Percentiles rank a stretch among this genome's conserved stretches.
Evolutionary conservation across 2,797 vertebrate genomes (phyloP).

Genomic region (Periparus ater): DNA sequence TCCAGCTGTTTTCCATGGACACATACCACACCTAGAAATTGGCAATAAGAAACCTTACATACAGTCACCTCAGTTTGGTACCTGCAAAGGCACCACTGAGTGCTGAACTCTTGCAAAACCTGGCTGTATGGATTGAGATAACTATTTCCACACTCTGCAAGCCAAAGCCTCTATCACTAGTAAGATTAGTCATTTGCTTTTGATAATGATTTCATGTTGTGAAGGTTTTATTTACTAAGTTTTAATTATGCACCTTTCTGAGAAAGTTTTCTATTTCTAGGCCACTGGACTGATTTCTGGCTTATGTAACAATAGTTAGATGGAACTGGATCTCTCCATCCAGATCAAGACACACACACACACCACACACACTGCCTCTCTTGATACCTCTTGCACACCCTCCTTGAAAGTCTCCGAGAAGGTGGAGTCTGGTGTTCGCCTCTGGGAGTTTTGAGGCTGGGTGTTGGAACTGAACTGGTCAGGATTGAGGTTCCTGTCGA

Average conservation of each 20-base stretch:
- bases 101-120: background rate
- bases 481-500: conserved; percentile 84
- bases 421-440: conserved; percentile 92
- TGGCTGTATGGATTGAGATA: background rate
- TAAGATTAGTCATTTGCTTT: conserved; percentile 58
- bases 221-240: conserved; percentile 63
- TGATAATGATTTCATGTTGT: conserved; percentile 43
- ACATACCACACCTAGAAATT: background rate
- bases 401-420: conserved; percentile 96
- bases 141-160: conserved; percentile 18
- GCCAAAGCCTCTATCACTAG: conserved; percentile 24
- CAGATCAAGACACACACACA: background rate
- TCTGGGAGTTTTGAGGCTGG: conserved; percentile 83
- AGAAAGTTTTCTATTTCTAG: conserved; percentile 62
- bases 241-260: conserved; percentile 41
- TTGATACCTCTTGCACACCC: conserved; percentile 88
- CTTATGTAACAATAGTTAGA: conserved; percentile 43
- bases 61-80: background rate
- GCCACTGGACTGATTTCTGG: conserved; percentile 52
- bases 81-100: background rate
- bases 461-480: conserved; percentile 87
- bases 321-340: conserved; percentile 11
- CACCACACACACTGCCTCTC: background rate
- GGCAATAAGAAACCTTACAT: background rate
- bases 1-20: background rate